phyloP scores from a whole-genome alignment of 1,140 invertebrate genomes.

The Wasmannia auropunctata region DNA sequence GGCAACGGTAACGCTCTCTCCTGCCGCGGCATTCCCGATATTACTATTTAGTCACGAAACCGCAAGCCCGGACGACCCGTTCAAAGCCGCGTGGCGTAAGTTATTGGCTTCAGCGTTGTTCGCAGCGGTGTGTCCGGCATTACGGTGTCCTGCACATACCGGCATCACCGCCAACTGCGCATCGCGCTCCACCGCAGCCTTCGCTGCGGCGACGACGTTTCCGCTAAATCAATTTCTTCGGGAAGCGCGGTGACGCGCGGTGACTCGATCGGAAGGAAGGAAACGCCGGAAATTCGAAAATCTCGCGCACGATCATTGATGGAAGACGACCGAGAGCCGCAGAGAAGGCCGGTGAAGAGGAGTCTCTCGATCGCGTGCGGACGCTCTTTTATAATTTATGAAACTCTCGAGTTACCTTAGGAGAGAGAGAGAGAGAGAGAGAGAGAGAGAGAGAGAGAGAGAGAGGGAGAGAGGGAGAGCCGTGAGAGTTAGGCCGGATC shows the following conservation, averaged over 20 bases:
- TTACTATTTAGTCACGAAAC: conserved; percentile 78
- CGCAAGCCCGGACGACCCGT: conserved; percentile 69
- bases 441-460: no score
- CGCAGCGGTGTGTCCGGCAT: conserved; percentile 32
- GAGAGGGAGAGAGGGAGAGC: no score
- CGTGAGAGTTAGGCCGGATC: conserved; percentile 8
- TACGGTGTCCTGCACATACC: conserved; percentile 65
- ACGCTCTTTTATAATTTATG: conserved; percentile 47
- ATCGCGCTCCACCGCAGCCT: conserved; percentile 52
- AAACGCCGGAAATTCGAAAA: conserved; percentile 44
- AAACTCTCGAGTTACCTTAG: conserved; percentile 25
- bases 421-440: no score
- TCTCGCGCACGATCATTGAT: conserved; percentile 40
- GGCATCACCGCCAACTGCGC: conserved; percentile 15
- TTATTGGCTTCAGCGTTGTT: conserved; percentile 73
- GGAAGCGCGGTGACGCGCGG: conserved; percentile 2
- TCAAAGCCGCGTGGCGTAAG: conserved; percentile 75
- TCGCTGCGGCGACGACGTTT: conserved; percentile 51
- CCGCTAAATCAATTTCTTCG: conserved; percentile 53
- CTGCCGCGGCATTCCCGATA: conserved; percentile 70
- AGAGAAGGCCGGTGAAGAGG: background rate
- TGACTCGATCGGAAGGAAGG: background rate
- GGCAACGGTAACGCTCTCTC: background rate
- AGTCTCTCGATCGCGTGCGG: background rate
- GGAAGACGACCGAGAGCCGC: background rate